phyloP scores from a whole-genome alignment of 2,888 invertebrate genomes.

The Ornithoptera priamus region DNA sequence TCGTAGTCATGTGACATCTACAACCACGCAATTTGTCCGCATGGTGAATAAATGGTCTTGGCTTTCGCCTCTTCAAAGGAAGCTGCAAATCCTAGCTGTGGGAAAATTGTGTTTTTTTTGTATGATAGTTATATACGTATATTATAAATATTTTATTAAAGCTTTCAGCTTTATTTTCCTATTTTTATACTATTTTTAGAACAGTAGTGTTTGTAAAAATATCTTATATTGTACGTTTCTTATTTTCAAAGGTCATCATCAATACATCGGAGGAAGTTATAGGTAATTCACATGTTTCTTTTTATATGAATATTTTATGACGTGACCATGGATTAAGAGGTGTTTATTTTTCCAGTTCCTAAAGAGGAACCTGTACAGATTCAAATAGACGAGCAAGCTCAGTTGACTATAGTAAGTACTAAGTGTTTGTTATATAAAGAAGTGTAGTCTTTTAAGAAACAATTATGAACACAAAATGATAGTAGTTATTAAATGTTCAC shows the following conservation, averaged over 20 bases:
- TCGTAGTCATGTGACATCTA: no score
- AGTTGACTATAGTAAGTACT: constrained; percentile 66
- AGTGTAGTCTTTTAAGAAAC: no score
- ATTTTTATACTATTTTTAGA: not conserved
- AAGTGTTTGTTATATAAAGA: not conserved
- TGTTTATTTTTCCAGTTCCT: constrained; percentile 45
- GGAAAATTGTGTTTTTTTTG: no score
- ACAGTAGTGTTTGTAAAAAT: not conserved
- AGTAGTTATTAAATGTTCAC: not conserved
- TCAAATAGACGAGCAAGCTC: constrained; percentile 70
- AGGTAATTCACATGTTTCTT: constrained; percentile 39
- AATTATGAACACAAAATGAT: no score
- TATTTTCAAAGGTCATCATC: constrained; percentile 43
- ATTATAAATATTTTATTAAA: no score
- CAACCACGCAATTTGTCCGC: no score
- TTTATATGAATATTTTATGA: not conserved
- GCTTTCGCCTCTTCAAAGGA: no score
- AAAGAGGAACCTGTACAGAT: constrained; percentile 72
- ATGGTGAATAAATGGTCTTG: no score
- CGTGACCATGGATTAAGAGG: not conserved
- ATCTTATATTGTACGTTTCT: not conserved
- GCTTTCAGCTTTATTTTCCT: not conserved
- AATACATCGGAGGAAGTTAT: constrained; percentile 48
- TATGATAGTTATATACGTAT: no score
- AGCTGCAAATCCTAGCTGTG: no score